These are phyloP conservation scores for Heliothis virescens DNA, from an alignment of 1,140 invertebrate species.

Conservation along the genomic window DNA sequence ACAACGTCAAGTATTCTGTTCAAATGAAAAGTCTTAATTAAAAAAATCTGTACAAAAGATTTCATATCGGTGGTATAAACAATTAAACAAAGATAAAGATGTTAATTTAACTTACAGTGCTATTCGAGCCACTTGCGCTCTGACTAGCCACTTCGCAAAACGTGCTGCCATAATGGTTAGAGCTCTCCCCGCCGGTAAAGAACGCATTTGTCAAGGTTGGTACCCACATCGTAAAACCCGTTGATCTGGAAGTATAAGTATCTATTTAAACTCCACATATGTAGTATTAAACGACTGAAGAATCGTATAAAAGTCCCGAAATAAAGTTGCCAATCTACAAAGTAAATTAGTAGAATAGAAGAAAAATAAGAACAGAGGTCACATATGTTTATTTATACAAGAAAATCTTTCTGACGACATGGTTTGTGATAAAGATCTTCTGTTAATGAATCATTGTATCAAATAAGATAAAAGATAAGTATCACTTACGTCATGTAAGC, in stretches of 20 bases:
- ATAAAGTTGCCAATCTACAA: no score
- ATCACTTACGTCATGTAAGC: conserved; percentile 75
- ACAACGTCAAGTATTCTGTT: neutral
- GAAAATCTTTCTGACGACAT: no score
- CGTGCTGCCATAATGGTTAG: conserved; percentile 54
- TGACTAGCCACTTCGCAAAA: conserved; percentile 70
- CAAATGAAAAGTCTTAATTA: no score
- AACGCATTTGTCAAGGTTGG: conserved; percentile 75
- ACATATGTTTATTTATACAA: no score
- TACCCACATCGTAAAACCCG: conserved; percentile 76
- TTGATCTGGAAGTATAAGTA: conserved; percentile 61
- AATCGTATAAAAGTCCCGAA: no score
- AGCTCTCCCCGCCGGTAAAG: conserved; percentile 61
- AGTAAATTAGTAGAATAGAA: neutral
- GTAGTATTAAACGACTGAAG: no score
- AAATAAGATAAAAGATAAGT: neutral
- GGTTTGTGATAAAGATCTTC: no score
- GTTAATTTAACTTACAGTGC: conserved; percentile 9
- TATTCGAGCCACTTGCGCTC: conserved; percentile 46
- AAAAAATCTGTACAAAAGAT: no score
- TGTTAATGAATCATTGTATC: no score
- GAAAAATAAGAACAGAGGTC: neutral
- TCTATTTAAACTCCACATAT: conserved; percentile 6
- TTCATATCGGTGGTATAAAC: neutral
- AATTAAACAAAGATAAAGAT: neutral